These are phyloP conservation scores for Argynnis bischoffii DNA, from an alignment of 2,888 invertebrate genomes.

Conservation along the genomic window DNA sequence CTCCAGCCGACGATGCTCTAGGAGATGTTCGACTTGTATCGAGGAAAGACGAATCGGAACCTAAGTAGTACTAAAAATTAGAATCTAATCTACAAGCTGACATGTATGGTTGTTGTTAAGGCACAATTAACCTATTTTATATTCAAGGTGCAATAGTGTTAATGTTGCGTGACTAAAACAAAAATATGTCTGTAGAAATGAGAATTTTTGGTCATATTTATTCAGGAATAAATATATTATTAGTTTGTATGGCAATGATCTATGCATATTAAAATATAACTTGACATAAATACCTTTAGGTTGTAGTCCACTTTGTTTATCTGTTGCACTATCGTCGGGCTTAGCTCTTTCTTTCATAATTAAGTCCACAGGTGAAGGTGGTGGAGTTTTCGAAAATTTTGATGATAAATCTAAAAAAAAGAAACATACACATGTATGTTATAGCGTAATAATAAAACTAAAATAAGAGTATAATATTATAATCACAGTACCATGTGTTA, in stretches of 20 bases:
- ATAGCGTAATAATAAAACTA: background rate
- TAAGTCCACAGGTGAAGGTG: slow-evolving; percentile 87
- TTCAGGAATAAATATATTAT: no score
- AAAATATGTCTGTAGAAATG: background rate
- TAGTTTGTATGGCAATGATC: no score
- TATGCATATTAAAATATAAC: background rate
- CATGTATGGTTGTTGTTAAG: background rate
- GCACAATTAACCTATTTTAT: background rate
- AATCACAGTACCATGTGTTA: slow-evolving; percentile 66
- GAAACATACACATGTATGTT: background rate
- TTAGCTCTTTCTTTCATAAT: slow-evolving; percentile 78
- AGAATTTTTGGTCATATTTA: background rate
- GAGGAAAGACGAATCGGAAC: slow-evolving; percentile 77
- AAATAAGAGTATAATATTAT: background rate
- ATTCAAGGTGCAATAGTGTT: slow-evolving; percentile 10
- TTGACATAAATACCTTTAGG: slow-evolving; percentile 63
- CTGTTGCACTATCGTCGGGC: slow-evolving; percentile 61
- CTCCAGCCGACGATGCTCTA: slow-evolving; percentile 74
- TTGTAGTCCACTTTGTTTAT: slow-evolving; percentile 72
- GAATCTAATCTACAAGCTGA: slow-evolving; percentile 20
- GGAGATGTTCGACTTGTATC: slow-evolving; percentile 76
- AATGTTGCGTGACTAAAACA: slow-evolving; percentile 11
- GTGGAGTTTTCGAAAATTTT: slow-evolving; percentile 86
- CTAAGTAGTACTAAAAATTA: slow-evolving; percentile 47
- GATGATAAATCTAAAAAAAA: slow-evolving; percentile 83